Percentiles rank a stretch among this genome's conserved stretches.
Conservation (phyloP, 1,140 invertebrate species). For the Ooceraea biroi region DNA sequence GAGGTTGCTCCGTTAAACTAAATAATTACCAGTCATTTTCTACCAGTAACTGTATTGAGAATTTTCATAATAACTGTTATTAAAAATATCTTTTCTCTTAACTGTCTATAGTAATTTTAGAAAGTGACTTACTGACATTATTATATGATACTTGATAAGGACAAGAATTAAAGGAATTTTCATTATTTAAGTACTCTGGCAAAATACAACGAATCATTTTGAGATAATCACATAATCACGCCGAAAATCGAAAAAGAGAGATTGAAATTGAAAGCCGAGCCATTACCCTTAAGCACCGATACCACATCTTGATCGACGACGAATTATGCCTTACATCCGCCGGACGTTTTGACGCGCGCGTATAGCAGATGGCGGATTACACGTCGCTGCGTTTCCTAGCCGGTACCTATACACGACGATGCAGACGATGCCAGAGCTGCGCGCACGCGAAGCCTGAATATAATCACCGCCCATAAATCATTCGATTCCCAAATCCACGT, state of each 20-base stretch:
- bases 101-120: too few species aligned
- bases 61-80: too few species aligned
- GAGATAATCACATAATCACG: constrained; percentile 1
- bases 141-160: too few species aligned
- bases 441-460: constrained; percentile 29
- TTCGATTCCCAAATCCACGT: constrained; percentile 28
- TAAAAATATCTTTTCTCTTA: too few species aligned
- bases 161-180: too few species aligned
- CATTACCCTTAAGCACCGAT: constrained; percentile 1
- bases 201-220: background rate
- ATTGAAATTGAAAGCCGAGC: constrained; percentile 11
- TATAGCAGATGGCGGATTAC: constrained; percentile 30
- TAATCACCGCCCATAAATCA: constrained; percentile 51
- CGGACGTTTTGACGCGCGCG: constrained; percentile 12
- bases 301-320: constrained; percentile 24
- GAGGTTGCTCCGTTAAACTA: too few species aligned
- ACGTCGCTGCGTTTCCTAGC: constrained; percentile 22
- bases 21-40: too few species aligned
- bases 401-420: background rate
- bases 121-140: too few species aligned
- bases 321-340: constrained; percentile 22
- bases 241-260: background rate
- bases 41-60: too few species aligned
- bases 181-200: too few species aligned
- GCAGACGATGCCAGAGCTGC: constrained; percentile 2